Percentiles rank a stretch among this genome's conserved stretches.
These are phyloP conservation scores for Periplaneta americana DNA, from an alignment of 1,140 invertebrate species.

Conservation along the genomic window DNA sequence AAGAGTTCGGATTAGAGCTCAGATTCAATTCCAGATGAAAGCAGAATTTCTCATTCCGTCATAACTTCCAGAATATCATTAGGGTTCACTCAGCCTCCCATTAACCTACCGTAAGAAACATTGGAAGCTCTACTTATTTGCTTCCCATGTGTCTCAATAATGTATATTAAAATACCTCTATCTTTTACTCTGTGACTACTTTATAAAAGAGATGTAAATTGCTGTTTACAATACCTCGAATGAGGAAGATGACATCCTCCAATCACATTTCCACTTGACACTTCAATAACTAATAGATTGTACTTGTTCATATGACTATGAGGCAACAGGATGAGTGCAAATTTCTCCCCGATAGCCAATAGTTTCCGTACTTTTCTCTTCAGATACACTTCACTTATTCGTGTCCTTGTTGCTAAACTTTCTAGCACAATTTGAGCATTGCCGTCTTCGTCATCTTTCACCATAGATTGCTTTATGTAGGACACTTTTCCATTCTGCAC, in stretches of 20 bases:
- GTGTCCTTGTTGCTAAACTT: not conserved
- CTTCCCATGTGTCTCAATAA: too few relatives aligned
- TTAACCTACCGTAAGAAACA: too few relatives aligned
- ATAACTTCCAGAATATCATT: too few relatives aligned
- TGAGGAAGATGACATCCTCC: constrained; percentile 1
- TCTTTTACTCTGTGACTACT: too few relatives aligned
- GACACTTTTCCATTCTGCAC: not conserved
- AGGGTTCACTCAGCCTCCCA: too few relatives aligned
- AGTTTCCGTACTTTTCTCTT: not conserved
- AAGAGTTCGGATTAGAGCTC: too few relatives aligned
- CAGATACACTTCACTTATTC: not conserved
- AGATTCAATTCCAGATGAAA: too few relatives aligned
- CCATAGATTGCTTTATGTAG: not conserved
- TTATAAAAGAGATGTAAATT: too few relatives aligned
- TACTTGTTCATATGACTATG: not conserved
- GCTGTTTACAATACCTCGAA: not conserved
- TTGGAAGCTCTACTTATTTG: too few relatives aligned
- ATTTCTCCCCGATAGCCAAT: constrained; percentile 6
- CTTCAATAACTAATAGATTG: not conserved
- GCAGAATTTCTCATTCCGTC: too few relatives aligned
- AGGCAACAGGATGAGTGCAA: not conserved
- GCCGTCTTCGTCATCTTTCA: not conserved
- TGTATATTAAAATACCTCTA: too few relatives aligned
- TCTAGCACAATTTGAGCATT: not conserved
- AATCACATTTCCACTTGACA: not conserved